These are phyloP conservation scores for mouse (Mus musculus) DNA, from an alignment of 2,113 vertebrate genomes.

Conservation along the genomic window DNA sequence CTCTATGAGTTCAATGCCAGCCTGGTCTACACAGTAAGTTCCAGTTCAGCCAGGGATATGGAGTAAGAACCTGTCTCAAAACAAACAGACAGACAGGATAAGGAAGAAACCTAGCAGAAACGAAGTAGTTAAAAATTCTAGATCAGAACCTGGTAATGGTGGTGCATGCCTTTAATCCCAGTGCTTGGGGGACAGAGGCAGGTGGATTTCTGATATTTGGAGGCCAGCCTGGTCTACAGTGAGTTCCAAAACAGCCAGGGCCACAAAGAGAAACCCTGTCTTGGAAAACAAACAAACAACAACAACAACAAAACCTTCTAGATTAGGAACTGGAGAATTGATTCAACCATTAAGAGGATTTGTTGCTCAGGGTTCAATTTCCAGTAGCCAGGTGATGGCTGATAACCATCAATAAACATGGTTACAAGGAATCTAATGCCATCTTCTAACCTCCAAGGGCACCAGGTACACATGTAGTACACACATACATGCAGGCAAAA, in stretches of 20 bases:
- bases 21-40: not conserved
- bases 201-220: too few species aligned
- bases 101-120: constrained; percentile 15
- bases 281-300: not conserved
- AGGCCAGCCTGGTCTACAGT: too few species aligned
- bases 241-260: too few species aligned
- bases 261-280: too few species aligned
- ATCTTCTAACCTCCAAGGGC: not conserved
- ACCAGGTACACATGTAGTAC: not conserved
- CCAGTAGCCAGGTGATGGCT: not conserved
- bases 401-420: not conserved
- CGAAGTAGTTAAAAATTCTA: not conserved
- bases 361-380: not conserved
- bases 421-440: not conserved
- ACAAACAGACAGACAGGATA: not conserved
- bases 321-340: not conserved
- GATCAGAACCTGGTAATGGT: not conserved
- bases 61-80: not conserved
- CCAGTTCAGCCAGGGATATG: not conserved
- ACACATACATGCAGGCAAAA: not conserved
- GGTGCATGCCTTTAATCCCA: not conserved
- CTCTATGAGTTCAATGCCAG: not conserved
- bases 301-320: not conserved
- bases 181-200: not conserved
- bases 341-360: not conserved